Evolutionary conservation across 2,113 vertebrate genomes (phyloP), one percentile per base, ranked within the genome.

Genomic region (Gadus chalcogrammus): DNA sequence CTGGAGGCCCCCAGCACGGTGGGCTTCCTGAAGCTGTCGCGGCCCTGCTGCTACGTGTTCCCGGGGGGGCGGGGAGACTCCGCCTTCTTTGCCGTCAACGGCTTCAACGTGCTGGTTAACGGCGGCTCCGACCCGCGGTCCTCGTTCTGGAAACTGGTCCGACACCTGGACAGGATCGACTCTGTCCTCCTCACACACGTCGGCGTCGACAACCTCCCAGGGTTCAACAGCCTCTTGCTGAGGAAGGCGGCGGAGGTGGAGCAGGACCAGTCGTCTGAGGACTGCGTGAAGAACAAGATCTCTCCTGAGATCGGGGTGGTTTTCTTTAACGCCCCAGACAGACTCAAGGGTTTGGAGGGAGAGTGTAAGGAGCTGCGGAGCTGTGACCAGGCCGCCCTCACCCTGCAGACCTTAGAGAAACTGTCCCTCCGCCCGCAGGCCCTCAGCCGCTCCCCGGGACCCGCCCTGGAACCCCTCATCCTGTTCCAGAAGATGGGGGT

Each of bases 401-500:
- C 93, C 0, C 85, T 95, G 48, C 88, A 89, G 67, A 89, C 88
- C 77, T 80, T 99, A 66, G 85, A 92, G 3, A 91, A 61, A 72
- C 38, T 99, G 71, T 87, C 88, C 2, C 91, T 99, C 63, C 58
- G 9, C 0, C 94, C 96, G 0, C 81, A 91, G 61, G 88, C 85
- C 0, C 88, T 99, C 65, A 87, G 79, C 20, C 87, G 95, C 0
- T 75, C 86, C 0, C 64, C 35, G 0, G 87, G 87, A 24, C 77
- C 93, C 0, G 70, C 56, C 0, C 80, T 93, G 0, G 91, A 95
- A 70, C 97, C 97, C 4, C 82, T 92, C 0, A 92, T 95, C 76
- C 88, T 99, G 59, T 98, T 98, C 68, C 94, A 97, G 68, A 99
- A 99, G 88, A 95, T 99, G 96, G 97, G 97, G 0, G 96, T 99